Evolutionary conservation across 2,888 invertebrate genomes (phyloP), one percentile per base, ranked within the genome.

Genomic region (Macropis europaea): DNA sequence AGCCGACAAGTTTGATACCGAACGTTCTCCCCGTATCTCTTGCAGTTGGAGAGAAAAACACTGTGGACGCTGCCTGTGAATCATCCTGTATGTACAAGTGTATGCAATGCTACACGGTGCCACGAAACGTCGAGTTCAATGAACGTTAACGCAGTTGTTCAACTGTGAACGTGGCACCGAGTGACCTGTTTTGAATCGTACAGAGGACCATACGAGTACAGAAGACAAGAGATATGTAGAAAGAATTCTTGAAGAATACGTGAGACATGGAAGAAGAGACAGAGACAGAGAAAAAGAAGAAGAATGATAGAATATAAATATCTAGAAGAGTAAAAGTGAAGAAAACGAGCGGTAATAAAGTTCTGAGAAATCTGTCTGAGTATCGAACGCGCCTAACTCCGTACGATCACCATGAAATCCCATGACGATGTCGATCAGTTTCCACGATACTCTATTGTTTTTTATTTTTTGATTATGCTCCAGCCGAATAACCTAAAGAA

Each of bases 401-500:
- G 59, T 68, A 53, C n/a, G n/a, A n/a, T n/a, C n/a, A n/a, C n/a
- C n/a, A n/a, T n/a, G n/a, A n/a, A n/a, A n/a, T n/a, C n/a, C n/a
- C n/a, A n/a, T n/a, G n/a, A n/a, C n/a, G n/a, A n/a, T n/a, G n/a
- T n/a, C n/a, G n/a, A n/a, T n/a, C n/a, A n/a, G n/a, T n/a, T n/a
- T n/a, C n/a, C n/a, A n/a, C n/a, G n/a, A n/a, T n/a, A n/a, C n/a
- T n/a, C n/a, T n/a, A n/a, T n/a, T n/a, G n/a, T n/a, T n/a, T n/a
- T n/a, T n/a, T n/a, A n/a, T n/a, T n/a, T n/a, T n/a, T n/a, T n/a
- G n/a, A 47, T 67, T 62, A 77, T 81, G 83, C n/a, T 79, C 84
- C 85, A 83, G 82, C 76, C 75, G 82, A 83, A 81, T 79, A 82
- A 82, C 66, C 76, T 80, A 74, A 79, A 84, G 76, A 84, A 62